A percentile compares a stretch with the other conserved stretches of the same genome.
phyloP scores from a whole-genome alignment of 2,797 vertebrate species.

The Chaetophractus vellerosus region DNA sequence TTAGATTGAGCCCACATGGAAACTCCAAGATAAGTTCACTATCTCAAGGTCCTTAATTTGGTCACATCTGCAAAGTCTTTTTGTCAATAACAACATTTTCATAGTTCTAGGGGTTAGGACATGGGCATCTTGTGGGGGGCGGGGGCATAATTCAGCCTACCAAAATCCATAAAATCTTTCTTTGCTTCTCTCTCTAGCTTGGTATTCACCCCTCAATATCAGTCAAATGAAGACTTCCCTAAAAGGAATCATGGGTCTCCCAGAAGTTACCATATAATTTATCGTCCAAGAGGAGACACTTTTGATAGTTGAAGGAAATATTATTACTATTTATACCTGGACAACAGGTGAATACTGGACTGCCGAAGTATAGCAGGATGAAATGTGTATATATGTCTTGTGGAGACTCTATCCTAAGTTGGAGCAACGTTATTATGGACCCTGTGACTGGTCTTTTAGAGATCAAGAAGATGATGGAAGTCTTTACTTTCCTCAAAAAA shows the following conservation, averaged over 20 bases:
- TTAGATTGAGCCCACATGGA: neutral
- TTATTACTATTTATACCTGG: neutral
- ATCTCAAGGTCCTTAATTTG: neutral
- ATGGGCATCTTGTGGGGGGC: too few species aligned
- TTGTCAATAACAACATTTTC: neutral
- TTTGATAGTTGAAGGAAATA: neutral
- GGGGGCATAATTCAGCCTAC: neutral
- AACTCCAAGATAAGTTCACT: neutral
- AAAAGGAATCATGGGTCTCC: neutral
- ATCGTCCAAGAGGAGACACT: neutral
- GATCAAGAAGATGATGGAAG: neutral
- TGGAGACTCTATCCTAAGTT: neutral
- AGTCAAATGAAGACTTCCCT: constrained; percentile 36
- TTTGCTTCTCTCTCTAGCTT: neutral
- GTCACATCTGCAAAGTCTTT: neutral
- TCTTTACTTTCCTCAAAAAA: neutral
- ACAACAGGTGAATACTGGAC: neutral
- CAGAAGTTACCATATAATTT: neutral
- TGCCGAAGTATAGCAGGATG: neutral
- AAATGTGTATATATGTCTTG: neutral
- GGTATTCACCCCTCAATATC: neutral
- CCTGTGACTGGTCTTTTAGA: neutral
- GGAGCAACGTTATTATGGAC: neutral
- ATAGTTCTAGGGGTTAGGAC: neutral
- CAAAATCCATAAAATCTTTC: neutral